A percentile compares a stretch with the other conserved stretches of the same genome.
Evolutionary conservation across 2,113 vertebrate species (phyloP).

Genomic region (Lethenteron camtschaticum): DNA sequence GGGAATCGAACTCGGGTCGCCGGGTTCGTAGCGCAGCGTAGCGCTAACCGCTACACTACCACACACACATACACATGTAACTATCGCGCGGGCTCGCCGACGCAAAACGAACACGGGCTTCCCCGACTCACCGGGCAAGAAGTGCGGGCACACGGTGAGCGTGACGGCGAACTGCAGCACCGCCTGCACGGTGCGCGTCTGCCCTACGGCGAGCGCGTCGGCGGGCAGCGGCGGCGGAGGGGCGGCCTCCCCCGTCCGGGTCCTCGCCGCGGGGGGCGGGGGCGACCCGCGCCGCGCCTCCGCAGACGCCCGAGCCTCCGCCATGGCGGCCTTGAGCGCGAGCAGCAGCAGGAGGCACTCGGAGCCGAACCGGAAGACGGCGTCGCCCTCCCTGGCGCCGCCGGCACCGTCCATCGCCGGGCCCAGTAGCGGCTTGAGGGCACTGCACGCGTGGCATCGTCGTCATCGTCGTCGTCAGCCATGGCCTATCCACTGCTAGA

Average conservation of each 20-base stretch:
- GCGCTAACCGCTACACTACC: too few species aligned
- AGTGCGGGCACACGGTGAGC: conserved; percentile 46
- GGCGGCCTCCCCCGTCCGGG: conserved; percentile 22
- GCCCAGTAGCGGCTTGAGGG: not conserved
- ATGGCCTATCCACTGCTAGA: not conserved
- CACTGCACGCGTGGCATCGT: not conserved
- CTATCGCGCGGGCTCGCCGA: not conserved
- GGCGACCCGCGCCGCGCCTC: conserved; percentile 16
- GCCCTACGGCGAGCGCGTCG: conserved; percentile 43
- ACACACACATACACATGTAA: not conserved
- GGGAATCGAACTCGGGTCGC: too few species aligned
- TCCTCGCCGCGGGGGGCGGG: conserved; percentile 12
- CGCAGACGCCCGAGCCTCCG: conserved; percentile 18
- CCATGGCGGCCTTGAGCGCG: conserved; percentile 29
- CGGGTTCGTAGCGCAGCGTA: too few species aligned
- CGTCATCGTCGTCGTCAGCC: not conserved
- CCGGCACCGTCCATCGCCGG: not conserved
- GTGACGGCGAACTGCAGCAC: conserved; percentile 47
- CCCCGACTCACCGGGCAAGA: conserved; percentile 16
- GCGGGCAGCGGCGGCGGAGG: conserved; percentile 38
- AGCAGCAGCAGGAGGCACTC: conserved; percentile 40
- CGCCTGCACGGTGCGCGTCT: conserved; percentile 34
- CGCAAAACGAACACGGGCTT: not conserved
- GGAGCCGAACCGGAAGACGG: conserved; percentile 36
- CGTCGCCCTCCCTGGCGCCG: conserved; percentile 15